These are phyloP conservation scores for Epirrhoe tristata DNA, from an alignment of 2,888 invertebrate genomes.

Conservation along the genomic window DNA sequence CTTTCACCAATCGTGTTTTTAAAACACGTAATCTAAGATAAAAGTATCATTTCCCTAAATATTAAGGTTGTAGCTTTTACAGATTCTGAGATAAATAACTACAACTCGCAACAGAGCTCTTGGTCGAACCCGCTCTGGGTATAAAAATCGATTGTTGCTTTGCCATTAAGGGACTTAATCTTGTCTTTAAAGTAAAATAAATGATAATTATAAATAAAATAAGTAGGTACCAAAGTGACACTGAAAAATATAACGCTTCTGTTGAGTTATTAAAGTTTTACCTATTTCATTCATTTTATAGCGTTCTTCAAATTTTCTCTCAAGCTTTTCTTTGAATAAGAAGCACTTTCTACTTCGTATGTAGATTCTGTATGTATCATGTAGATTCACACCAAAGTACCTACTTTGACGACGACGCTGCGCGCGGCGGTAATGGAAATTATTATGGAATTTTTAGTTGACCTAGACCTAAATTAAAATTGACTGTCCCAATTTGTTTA, in stretches of 20 bases:
- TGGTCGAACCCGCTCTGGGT: background rate
- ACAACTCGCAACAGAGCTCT: background rate
- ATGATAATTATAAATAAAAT: too few species aligned
- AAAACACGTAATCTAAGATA: too few species aligned
- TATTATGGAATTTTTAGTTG: slow-evolving; percentile 49
- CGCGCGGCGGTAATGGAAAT: slow-evolving; percentile 36
- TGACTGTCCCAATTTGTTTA: slow-evolving; percentile 36
- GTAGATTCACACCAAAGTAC: slow-evolving; percentile 18
- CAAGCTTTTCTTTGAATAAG: slow-evolving; percentile 11
- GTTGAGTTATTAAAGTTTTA: background rate
- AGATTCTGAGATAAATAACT: too few species aligned
- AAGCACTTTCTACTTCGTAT: slow-evolving; percentile 17
- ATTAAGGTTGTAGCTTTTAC: too few species aligned
- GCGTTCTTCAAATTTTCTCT: slow-evolving; percentile 2
- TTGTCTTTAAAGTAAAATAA: background rate
- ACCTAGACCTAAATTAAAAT: slow-evolving; percentile 47
- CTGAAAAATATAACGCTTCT: too few species aligned
- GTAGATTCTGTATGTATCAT: slow-evolving; percentile 18
- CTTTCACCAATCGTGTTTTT: too few species aligned
- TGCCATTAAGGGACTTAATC: background rate
- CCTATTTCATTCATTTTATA: background rate
- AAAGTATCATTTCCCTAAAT: too few species aligned
- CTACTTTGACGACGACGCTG: slow-evolving; percentile 5
- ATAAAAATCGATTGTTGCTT: background rate
- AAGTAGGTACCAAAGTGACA: too few species aligned